Base-by-base conservation (phyloP, 2,888 invertebrate genomes). In the Chrysolina oricalcia region DNA sequence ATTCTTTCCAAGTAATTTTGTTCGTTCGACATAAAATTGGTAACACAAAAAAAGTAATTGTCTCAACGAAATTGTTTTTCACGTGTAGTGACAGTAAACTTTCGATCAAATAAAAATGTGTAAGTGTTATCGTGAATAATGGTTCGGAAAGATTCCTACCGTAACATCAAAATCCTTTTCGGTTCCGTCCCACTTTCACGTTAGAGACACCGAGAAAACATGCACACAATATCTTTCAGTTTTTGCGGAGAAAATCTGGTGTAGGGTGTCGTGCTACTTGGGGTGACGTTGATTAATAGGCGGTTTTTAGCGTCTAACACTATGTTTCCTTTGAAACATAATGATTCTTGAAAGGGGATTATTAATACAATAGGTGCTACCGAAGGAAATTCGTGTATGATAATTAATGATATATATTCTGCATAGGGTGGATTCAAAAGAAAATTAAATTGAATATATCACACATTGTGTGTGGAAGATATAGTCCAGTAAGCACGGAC, bases 191-290 rank as follows among this genome's bases (percentile, higher is more conserved):
- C 19, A 50, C n/a, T 35, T 59, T 8, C 35, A 59, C 59, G 27
- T 27, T 59, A 13, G 27, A 59, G 23, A 59, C 27, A 59, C 2
- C n/a, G 15, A 8, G 59, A 35, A 59, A 59, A 10, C 59, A 59
- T 59, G 23, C 59, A 59, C 59, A 59, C 59, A 59, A 59, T 59
- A 27, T 59, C 59, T 59, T 35, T 59, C 59, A 59, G n/a, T 59
- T 59, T 27, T 59, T 59, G 59, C n/a, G 35, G n/a, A n/a, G 59
- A 59, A 53, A 59, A 59, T 59, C 59, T 23, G 59, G 23, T 59
- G 21, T 56, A 13, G 27, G 27, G 15, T 59, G 35, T 59, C 59
- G 15, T 59, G 27, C 59, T 35, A n/a, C 23, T 59, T 59, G 27
- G 15, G 59, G n/a, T 2, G 35, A 59, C 59, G 17, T 59, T 59